Conservation (phyloP, 1,140 invertebrate species). For the Oncopeltus fasciatus region DNA sequence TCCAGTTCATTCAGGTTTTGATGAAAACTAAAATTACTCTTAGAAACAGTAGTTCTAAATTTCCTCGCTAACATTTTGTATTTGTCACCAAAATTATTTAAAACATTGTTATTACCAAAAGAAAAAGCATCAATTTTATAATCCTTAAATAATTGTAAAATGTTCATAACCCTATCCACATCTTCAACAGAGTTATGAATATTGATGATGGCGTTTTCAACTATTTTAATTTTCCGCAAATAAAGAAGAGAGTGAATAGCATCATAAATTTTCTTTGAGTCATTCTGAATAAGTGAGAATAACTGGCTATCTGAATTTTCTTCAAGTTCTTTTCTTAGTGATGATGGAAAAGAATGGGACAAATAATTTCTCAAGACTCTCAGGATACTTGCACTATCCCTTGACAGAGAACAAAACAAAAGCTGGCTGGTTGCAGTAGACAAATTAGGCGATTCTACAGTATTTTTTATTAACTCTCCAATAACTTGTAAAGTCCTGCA, state of each 20-base stretch:
- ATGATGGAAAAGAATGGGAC: neutral
- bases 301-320: neutral
- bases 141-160: neutral
- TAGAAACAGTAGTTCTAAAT: neutral
- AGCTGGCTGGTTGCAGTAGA: neutral
- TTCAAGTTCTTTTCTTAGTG: neutral
- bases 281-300: neutral
- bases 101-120: no score
- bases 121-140: neutral
- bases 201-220: neutral
- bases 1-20: no score
- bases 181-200: neutral
- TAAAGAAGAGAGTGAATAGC: neutral
- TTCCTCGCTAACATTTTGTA: neutral
- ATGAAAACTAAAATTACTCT: no score
- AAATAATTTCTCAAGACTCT: neutral
- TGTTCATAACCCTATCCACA: neutral
- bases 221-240: neutral
- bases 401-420: neutral
- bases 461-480: slow-evolving; percentile 13
- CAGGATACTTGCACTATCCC: neutral
- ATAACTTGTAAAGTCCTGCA: slow-evolving; percentile 11
- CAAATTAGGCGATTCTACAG: slow-evolving; percentile 13
- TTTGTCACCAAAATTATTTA: no score
- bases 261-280: neutral